These are phyloP conservation scores for Silurus meridionalis DNA, from an alignment of 2,113 vertebrate species.

Conservation along the genomic window DNA sequence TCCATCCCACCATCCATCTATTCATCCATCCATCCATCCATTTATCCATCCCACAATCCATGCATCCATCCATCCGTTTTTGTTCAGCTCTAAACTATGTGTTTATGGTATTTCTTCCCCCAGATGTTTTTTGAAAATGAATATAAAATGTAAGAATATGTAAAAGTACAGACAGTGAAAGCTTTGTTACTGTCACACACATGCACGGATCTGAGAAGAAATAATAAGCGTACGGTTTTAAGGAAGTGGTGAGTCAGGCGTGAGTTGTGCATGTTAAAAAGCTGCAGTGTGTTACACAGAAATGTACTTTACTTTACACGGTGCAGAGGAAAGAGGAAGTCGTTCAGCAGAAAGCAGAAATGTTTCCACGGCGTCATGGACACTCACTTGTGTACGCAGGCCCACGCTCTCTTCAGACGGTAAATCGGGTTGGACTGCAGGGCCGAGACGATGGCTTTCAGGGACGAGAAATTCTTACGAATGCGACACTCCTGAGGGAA, in stretches of 20 bases:
- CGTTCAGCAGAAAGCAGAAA: background rate
- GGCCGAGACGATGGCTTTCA: conserved; percentile 89
- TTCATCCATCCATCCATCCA: background rate
- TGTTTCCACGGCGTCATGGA: background rate
- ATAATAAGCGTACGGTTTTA: background rate
- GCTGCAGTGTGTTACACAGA: background rate
- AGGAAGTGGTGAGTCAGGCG: background rate
- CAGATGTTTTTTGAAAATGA: background rate
- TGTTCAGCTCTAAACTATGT: background rate
- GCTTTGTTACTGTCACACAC: background rate
- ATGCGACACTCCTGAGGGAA: conserved; percentile 88
- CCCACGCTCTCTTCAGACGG: conserved; percentile 89
- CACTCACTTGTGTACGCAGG: conserved; percentile 86
- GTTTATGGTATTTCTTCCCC: background rate
- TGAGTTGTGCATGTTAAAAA: background rate
- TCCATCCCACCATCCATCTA: background rate
- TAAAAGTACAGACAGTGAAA: background rate
- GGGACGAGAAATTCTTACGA: conserved; percentile 94
- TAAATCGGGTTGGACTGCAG: conserved; percentile 93
- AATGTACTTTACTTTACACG: background rate
- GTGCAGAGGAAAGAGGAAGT: background rate
- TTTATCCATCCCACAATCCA: background rate
- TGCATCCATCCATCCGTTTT: background rate
- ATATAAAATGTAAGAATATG: background rate
- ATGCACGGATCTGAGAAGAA: background rate